Evolutionary conservation across 2,888 invertebrate species (phyloP).

Genomic region (Pycnomerus fuliginosus): DNA sequence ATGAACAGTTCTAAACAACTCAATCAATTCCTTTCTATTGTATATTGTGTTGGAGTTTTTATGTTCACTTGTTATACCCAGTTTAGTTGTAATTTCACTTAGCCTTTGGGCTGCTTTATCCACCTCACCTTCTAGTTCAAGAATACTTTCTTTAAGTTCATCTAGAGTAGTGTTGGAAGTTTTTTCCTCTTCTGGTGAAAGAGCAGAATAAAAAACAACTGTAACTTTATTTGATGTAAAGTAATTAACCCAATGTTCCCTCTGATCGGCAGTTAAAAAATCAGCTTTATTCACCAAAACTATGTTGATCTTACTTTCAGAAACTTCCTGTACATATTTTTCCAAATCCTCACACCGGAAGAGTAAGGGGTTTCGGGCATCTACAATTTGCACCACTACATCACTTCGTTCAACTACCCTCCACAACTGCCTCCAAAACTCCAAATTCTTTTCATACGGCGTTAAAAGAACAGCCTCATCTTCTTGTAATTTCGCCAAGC

Average conservation of each 20-base stretch:
- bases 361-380: constrained; percentile 92
- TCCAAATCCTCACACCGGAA: constrained; percentile 88
- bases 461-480: constrained; percentile 81
- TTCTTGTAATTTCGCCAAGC: constrained; percentile 76
- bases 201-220: constrained; percentile 91
- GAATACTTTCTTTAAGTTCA: constrained; percentile 56
- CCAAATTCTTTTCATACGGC: constrained; percentile 96
- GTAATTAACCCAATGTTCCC: constrained; percentile 82
- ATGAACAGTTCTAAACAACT: constrained; percentile 67
- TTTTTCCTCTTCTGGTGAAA: constrained; percentile 46
- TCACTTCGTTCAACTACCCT: constrained; percentile 96
- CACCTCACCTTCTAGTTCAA: constrained; percentile 58
- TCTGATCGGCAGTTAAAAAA: constrained; percentile 76
- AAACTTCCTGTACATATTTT: constrained; percentile 76
- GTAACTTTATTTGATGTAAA: constrained; percentile 69
- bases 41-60: constrained; percentile 63
- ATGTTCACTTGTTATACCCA: constrained; percentile 26
- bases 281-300: constrained; percentile 96
- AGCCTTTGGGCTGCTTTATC: constrained; percentile 59
- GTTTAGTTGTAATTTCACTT: constrained; percentile 56
- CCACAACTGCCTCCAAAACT: constrained; percentile 99
- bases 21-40: constrained; percentile 68
- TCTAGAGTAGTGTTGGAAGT: constrained; percentile 34
- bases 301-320: constrained; percentile 70
- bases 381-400: constrained; percentile 90